Evolutionary conservation across 2,888 invertebrate genomes (phyloP), one percentile per base, ranked within the genome.

Genomic region (Melinaea menophilus): DNA sequence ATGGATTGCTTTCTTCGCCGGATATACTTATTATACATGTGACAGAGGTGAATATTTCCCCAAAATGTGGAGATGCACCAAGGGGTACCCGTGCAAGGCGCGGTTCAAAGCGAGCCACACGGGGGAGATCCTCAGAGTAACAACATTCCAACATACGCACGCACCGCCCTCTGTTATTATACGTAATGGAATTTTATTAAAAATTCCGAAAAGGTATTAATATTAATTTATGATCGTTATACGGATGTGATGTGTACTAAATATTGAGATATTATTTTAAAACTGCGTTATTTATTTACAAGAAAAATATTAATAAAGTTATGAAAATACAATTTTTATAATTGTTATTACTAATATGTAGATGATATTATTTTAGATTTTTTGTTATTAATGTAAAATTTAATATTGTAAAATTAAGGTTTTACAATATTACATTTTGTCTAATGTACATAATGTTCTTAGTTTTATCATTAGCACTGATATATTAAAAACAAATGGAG

Each of bases 31-130:
- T 63, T 80, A 80, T 71, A 71, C 70, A 37, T 71, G 74, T 61
- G 65, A 68, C 60, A 35, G 62, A 59, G 12, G 56, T 37, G 69
- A 66, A 3, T 69, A 22, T 22, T 22, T 68, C 1, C 67, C 69
- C n/a, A 64, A 69, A 3, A 75, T 78, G 68, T 85, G 81, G 83
- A 66, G 80, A 34, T 83, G 80, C 57, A 79, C 82, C 12, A 77
- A 76, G 13, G 77, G 81, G 35, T 76, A 79, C 41, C 76, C 75
- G 0, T 83, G 83, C 64, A 80, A 76, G 65, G 79, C 81, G 5
- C 72, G 81, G 47, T 79, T 82, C 62, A 81, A 79, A 59, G 72
- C 80, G 31, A 70, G 72, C 33, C 56, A 56, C 5, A 65, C 72
- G 12, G 77, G 78, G 0, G 60, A 71, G 56, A 62, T 78, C 1